phyloP scores from a whole-genome alignment of 2,113 vertebrate species.

The Ibidorhyncha struthersii region DNA sequence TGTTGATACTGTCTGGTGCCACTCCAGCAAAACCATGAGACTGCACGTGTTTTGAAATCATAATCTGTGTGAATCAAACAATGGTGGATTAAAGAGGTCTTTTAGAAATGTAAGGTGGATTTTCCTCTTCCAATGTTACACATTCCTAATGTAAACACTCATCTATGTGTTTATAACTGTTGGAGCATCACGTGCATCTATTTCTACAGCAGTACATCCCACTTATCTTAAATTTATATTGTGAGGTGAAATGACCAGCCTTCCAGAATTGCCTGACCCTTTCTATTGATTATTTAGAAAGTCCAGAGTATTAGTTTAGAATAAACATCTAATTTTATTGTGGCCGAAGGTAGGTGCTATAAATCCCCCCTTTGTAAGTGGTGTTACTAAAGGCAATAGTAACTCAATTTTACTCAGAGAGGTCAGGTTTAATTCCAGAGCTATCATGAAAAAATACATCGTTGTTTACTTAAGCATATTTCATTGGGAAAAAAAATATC shows the following conservation, averaged over 20 bases:
- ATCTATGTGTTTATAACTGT: not conserved
- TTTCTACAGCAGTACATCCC: not conserved
- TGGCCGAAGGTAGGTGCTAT: not conserved
- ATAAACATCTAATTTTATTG: not conserved
- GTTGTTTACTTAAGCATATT: not conserved
- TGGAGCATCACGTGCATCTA: no score
- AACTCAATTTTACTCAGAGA: not conserved
- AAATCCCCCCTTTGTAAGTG: not conserved
- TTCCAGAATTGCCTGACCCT: not conserved
- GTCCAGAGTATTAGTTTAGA: not conserved
- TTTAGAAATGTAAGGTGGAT: not conserved
- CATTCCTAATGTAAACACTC: not conserved
- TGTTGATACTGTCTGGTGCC: not conserved
- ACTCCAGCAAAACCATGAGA: not conserved
- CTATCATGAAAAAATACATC: not conserved
- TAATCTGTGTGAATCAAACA: not conserved
- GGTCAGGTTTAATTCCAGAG: not conserved
- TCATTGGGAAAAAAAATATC: not conserved
- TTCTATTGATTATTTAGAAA: not conserved
- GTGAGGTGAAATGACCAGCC: not conserved
- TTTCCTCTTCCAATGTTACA: not conserved
- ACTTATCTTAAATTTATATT: not conserved
- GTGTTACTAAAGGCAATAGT: not conserved
- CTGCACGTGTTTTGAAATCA: not conserved
- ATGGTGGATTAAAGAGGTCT: not conserved